Conservation (phyloP, 2,888 invertebrate species). For the Cephus rjabovi region DNA sequence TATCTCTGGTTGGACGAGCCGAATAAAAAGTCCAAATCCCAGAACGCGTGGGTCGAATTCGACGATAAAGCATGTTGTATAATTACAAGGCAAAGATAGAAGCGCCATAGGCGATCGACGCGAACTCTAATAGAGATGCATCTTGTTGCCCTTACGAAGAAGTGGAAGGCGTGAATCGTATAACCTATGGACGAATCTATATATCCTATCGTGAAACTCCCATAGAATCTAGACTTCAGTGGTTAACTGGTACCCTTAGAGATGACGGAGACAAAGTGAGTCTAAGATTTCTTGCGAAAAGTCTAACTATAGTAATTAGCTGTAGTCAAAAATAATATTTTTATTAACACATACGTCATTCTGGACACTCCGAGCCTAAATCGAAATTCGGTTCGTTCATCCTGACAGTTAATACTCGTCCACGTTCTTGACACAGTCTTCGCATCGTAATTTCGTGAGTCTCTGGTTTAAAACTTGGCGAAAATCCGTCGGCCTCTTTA, state of each 20-base stretch:
- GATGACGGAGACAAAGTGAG: background rate
- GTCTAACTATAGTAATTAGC: background rate
- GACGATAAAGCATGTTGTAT: slow-evolving; percentile 19
- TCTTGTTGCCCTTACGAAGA: slow-evolving; percentile 23
- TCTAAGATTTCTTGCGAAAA: background rate
- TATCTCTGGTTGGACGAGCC: background rate
- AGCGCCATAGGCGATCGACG: slow-evolving; percentile 33
- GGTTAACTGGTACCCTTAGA: background rate
- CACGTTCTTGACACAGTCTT: background rate
- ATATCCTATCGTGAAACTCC: background rate
- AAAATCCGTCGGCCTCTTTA: background rate
- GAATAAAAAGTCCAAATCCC: background rate
- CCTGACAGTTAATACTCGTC: background rate
- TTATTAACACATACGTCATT: background rate
- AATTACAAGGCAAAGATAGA: slow-evolving; percentile 21
- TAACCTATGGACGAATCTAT: slow-evolving; percentile 26
- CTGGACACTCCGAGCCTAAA: background rate
- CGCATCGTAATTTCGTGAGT: background rate
- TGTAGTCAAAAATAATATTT: background rate
- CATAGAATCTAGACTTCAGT: background rate
- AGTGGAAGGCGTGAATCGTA: slow-evolving; percentile 18
- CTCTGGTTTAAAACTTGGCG: background rate
- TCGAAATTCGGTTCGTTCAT: background rate
- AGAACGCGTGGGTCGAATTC: slow-evolving; percentile 15
- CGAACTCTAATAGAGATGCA: slow-evolving; percentile 42